These are phyloP conservation scores for Carcina quercana DNA, from an alignment of 2,888 invertebrate genomes.

Conservation along the genomic window DNA sequence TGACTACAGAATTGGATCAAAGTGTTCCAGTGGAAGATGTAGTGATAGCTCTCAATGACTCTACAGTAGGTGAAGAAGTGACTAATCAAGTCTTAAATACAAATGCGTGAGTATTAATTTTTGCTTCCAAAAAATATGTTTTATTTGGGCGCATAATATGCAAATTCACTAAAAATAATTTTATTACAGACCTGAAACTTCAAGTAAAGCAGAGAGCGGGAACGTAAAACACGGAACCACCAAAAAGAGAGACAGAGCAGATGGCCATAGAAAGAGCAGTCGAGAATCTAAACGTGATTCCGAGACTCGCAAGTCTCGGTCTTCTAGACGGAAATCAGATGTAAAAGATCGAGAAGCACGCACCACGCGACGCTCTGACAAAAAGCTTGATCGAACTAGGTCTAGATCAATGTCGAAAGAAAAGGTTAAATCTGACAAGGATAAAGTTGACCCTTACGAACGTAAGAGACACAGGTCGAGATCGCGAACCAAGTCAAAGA, in stretches of 20 bases:
- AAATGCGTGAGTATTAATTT: slow-evolving; percentile 31
- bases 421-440: slow-evolving; percentile 31
- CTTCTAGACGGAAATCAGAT: slow-evolving; percentile 44
- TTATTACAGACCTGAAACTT: slow-evolving; percentile 12
- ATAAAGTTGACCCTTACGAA: slow-evolving; percentile 41
- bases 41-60: slow-evolving; percentile 76
- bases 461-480: slow-evolving; percentile 39
- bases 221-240: slow-evolving; percentile 29
- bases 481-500: slow-evolving; percentile 40
- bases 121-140: background rate
- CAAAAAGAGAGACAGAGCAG: slow-evolving; percentile 36
- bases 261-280: slow-evolving; percentile 38
- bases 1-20: slow-evolving; percentile 76
- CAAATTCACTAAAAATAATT: slow-evolving; percentile 2
- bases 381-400: slow-evolving; percentile 34
- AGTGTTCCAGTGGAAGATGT: slow-evolving; percentile 80
- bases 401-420: slow-evolving; percentile 42
- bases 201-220: slow-evolving; percentile 23
- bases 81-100: slow-evolving; percentile 21
- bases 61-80: slow-evolving; percentile 45
- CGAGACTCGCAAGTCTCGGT: slow-evolving; percentile 43
- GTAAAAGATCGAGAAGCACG: slow-evolving; percentile 41
- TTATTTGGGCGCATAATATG: background rate
- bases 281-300: slow-evolving; percentile 48
- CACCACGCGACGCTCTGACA: slow-evolving; percentile 42